phyloP scores from a whole-genome alignment of 2,888 invertebrate genomes.

The Escarpia spicata region DNA sequence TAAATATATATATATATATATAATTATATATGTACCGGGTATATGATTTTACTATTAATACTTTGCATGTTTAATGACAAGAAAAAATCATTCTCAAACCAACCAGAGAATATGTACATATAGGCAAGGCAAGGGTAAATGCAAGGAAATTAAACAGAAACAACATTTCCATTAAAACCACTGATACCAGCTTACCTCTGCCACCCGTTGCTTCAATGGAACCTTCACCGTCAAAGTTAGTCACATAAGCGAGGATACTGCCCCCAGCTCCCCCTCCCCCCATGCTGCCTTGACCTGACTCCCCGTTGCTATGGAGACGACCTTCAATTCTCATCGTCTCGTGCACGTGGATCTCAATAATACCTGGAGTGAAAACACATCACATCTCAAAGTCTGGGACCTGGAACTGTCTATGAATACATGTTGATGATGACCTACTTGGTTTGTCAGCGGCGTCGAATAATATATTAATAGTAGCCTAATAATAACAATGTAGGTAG shows the following conservation, averaged over 20 bases:
- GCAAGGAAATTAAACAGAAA: neutral
- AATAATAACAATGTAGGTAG: no score
- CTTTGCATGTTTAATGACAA: neutral
- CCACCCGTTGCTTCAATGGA: constrained; percentile 49
- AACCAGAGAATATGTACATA: neutral
- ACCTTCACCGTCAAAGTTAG: constrained; percentile 52
- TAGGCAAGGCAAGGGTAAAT: neutral
- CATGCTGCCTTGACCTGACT: constrained; percentile 40
- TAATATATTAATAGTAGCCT: no score
- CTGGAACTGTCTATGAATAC: neutral
- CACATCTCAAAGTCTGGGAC: neutral
- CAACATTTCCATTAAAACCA: neutral
- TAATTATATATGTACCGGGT: neutral
- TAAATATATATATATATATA: neutral
- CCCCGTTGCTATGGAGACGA: constrained; percentile 51
- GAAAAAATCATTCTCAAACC: neutral
- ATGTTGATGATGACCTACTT: no score
- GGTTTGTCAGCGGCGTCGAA: no score
- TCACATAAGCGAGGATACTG: constrained; percentile 43
- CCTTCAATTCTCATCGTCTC: constrained; percentile 53
- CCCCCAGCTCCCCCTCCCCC: constrained; percentile 55
- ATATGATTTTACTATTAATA: no score
- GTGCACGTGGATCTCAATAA: constrained; percentile 46
- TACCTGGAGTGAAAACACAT: constrained; percentile 39
- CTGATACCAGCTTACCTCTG: constrained; percentile 30